Conservation (phyloP, 92 coral and sea anemone species). For the Porites divaricata region DNA sequence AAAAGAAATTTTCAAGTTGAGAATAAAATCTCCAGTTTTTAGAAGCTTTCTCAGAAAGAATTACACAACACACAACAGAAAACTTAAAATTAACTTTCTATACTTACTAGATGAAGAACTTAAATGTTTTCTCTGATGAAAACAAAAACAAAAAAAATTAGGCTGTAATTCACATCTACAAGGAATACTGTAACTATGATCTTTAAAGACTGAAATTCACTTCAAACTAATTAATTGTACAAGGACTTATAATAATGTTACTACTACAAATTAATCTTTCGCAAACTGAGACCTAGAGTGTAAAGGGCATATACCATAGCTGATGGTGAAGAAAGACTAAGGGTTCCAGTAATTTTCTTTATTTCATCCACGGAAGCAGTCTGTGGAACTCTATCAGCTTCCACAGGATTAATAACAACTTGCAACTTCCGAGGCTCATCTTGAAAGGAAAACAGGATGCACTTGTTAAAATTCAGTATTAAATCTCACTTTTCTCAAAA, state of each 20-base stretch:
- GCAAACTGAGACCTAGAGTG: no score
- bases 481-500: no score
- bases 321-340: constrained; percentile 94
- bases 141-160: constrained; percentile 10
- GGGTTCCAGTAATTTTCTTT: constrained; percentile 84
- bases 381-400: constrained; percentile 67
- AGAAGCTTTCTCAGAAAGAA: no score
- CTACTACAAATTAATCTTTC: no score
- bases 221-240: neutral
- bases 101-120: constrained; percentile 75
- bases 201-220: no score
- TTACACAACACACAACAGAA: neutral
- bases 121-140: constrained; percentile 66
- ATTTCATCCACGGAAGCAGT: constrained; percentile 95
- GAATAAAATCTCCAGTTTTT: neutral
- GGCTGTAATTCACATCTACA: neutral
- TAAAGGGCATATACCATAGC: constrained; percentile 66
- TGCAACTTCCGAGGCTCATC: constrained; percentile 92
- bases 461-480: neutral
- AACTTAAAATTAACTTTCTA: neutral
- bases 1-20: neutral
- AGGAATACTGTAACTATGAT: no score
- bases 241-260: neutral
- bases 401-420: constrained; percentile 93
- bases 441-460: constrained; percentile 30